These are phyloP conservation scores for Drosophila testacea DNA, from an alignment of 2,888 invertebrate species.

Conservation along the genomic window DNA sequence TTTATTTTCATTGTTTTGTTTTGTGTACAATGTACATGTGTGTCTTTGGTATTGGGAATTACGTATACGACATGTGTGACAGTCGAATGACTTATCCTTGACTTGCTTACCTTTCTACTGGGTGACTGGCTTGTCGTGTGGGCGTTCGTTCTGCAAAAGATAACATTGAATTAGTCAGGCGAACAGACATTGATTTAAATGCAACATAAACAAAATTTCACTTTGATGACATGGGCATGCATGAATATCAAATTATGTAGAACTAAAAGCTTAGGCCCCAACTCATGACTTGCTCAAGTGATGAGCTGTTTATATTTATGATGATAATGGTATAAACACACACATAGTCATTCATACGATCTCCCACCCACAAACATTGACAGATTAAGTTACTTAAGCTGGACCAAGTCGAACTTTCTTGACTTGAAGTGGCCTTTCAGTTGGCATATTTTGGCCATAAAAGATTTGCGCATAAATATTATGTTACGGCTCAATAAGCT, in stretches of 20 bases:
- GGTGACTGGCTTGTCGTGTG: not conserved
- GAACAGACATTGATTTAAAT: slow-evolving; percentile 55
- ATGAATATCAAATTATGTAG: slow-evolving; percentile 72
- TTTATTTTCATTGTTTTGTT: slow-evolving; percentile 32
- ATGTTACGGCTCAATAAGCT: slow-evolving; percentile 70
- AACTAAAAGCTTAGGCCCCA: slow-evolving; percentile 64
- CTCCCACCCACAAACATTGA: slow-evolving; percentile 32
- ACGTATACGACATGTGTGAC: slow-evolving; percentile 36
- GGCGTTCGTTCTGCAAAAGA: slow-evolving; percentile 50
- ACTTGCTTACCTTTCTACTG: slow-evolving; percentile 44
- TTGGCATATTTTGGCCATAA: slow-evolving; percentile 57
- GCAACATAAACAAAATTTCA: slow-evolving; percentile 57
- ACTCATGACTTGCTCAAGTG: slow-evolving; percentile 49
- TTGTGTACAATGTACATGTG: not conserved
- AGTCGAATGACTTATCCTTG: slow-evolving; percentile 13
- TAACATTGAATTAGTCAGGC: slow-evolving; percentile 37
- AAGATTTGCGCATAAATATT: slow-evolving; percentile 71
- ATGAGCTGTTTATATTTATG: slow-evolving; percentile 73
- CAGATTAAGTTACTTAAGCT: slow-evolving; percentile 60
- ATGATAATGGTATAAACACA: slow-evolving; percentile 38
- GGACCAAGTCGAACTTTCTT: slow-evolving; percentile 34
- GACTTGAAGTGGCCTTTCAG: slow-evolving; percentile 56
- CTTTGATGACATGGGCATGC: slow-evolving; percentile 54
- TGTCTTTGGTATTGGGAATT: slow-evolving; percentile 12
- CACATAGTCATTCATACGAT: slow-evolving; percentile 6